Base-by-base conservation (phyloP, 2,113 vertebrate species). In the Corythaeola cristata region DNA sequence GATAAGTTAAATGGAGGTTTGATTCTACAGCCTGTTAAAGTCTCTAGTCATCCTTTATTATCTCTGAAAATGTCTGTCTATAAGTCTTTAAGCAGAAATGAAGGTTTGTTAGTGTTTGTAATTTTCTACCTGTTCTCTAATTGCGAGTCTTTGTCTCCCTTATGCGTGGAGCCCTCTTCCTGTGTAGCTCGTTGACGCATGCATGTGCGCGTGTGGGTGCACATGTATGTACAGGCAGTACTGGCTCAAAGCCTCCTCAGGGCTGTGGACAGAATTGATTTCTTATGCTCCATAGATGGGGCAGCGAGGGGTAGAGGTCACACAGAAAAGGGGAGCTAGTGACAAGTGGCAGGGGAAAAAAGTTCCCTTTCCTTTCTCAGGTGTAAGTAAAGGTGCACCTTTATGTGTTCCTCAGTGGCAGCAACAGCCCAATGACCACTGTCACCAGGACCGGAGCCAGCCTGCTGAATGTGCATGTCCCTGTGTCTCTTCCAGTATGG, bases 91-190 rank as follows among this genome's bases (percentile, higher is more conserved):
- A 64, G n/a, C 5, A 60, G 66, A 93, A 63, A 39, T n/a, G 9
- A 23, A 47, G n/a, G 37, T 59, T 60, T 88, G 15, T 32, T 71
- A 59, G 18, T 44, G 35, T 56, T 87, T 60, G 9, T 30, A 53
- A 49, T 53, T 88, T 78, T 58, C 37, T 41, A 45, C 37, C 19
- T 72, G 39, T 47, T 85, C 78, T 81, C 26, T 33, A 19, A 33
- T 19, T 30, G 8, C 53, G n/a, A 16, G 24, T 55, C 15, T 82
- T 82, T 62, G 13, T 58, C 6, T 85, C 44, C 22, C 16, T 56
- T 44, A 4, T 5, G 22, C 5, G 5, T 0, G 0, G 23, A 79
- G 7, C 11, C 30, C 15, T n/a, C 23, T 2, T 50, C 15, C 8
- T 55, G 30, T 47, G 75, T 18, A 55, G 18, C 8, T 87, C 27